phyloP scores from a whole-genome alignment of 2,797 vertebrate genomes.

The Microctenopoma steveboyesi region DNA sequence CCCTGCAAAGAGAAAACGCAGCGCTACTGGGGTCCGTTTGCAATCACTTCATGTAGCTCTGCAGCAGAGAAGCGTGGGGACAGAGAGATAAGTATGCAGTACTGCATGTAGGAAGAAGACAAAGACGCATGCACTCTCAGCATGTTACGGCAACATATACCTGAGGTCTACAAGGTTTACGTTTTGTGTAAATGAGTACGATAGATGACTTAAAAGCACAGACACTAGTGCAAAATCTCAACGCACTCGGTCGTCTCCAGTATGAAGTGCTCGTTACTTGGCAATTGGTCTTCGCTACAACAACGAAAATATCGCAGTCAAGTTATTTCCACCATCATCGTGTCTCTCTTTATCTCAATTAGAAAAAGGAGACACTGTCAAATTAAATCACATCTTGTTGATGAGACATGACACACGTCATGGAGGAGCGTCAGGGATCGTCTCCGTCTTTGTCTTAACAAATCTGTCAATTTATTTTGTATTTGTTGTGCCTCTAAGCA shows the following conservation, averaged over 20 bases:
- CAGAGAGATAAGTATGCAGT: constrained; percentile 31
- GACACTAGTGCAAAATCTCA: constrained; percentile 30
- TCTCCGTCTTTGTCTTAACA: constrained; percentile 33
- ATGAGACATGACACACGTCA: constrained; percentile 55
- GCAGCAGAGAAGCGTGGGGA: constrained; percentile 64
- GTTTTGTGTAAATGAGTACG: constrained; percentile 10
- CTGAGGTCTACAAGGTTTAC: constrained; percentile 7
- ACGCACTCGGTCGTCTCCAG: constrained; percentile 29
- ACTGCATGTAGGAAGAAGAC: constrained; percentile 35
- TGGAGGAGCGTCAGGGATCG: constrained; percentile 28
- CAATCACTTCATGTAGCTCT: constrained; percentile 80
- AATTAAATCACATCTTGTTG: constrained; percentile 55
- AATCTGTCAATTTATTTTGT: constrained; percentile 30
- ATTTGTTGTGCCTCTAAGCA: constrained; percentile 28
- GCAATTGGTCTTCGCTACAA: constrained; percentile 31
- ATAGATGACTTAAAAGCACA: constrained; percentile 17
- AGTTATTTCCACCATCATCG: constrained; percentile 34
- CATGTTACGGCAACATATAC: constrained; percentile 15
- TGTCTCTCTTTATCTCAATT: constrained; percentile 53
- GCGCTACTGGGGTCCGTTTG: constrained; percentile 58
- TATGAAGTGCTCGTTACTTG: constrained; percentile 44
- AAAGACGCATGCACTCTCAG: constrained; percentile 12
- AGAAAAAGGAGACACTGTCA: constrained; percentile 58
- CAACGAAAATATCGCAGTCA: constrained; percentile 26
- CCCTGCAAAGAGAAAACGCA: constrained; percentile 14